These are phyloP conservation scores for Galeruca laticollis DNA, from an alignment of 2,888 invertebrate species.

Conservation along the genomic window DNA sequence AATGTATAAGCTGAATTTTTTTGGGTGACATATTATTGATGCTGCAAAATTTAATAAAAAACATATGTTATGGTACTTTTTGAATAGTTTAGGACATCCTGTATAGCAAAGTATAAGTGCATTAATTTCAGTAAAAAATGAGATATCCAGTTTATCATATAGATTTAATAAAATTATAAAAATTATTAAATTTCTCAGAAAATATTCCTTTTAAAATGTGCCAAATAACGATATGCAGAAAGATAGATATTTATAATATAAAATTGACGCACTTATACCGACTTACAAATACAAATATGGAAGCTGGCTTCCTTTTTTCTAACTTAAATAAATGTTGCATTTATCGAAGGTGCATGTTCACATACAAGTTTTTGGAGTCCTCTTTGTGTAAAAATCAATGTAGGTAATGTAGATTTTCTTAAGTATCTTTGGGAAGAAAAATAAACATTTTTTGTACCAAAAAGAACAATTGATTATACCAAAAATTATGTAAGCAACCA, in stretches of 20 bases:
- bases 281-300: constrained; percentile 2
- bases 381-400: constrained; percentile 20
- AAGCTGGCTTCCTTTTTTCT: constrained; percentile 22
- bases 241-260: not conserved
- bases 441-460: constrained; percentile 6
- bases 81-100: constrained; percentile 1
- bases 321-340: constrained; percentile 17
- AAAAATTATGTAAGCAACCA: constrained; percentile 10
- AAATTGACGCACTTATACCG: constrained; percentile 7
- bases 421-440: constrained; percentile 3
- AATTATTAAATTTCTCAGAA: not conserved
- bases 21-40: not conserved
- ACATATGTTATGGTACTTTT: not conserved
- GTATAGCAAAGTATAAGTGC: constrained; percentile 13
- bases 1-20: no score
- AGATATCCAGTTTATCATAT: not conserved
- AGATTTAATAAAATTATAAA: not conserved
- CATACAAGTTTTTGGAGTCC: constrained; percentile 15
- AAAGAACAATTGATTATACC: not conserved
- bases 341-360: constrained; percentile 6
- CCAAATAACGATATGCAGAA: constrained; percentile 12
- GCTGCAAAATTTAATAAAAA: not conserved
- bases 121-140: not conserved
- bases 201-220: constrained; percentile 4
- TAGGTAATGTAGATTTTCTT: constrained; percentile 23